phyloP scores from a whole-genome alignment of 53 echinoderm and acorn worm genomes.

The Henricia sp. region DNA sequence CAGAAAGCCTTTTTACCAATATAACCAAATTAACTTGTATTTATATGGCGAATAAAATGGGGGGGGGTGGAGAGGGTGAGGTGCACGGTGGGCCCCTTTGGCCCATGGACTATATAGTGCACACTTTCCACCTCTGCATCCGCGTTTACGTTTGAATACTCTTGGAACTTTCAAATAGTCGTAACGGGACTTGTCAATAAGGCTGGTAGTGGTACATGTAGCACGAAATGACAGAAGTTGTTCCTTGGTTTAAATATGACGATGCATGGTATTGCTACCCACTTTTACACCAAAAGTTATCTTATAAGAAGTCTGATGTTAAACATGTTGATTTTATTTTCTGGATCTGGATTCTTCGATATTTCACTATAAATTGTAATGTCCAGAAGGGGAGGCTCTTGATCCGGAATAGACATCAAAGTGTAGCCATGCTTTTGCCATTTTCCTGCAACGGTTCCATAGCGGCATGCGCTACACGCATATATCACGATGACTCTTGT shows the following conservation, averaged over 20 bases:
- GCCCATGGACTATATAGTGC: not conserved
- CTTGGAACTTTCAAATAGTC: not conserved
- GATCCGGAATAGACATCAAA: constrained; percentile 18
- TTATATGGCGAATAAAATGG: no score
- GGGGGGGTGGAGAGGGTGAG: no score
- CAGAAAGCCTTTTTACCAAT: no score
- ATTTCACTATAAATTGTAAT: constrained; percentile 17
- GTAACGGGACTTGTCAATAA: not conserved
- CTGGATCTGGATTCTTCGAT: not conserved
- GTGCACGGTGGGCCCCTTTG: no score
- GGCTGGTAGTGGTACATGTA: no score
- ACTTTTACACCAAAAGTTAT: not conserved
- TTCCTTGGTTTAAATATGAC: not conserved
- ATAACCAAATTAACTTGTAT: no score
- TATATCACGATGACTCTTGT: not conserved
- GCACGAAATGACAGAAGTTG: not conserved
- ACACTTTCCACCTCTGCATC: constrained; percentile 6
- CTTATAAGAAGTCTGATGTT: constrained; percentile 8
- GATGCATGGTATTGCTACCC: not conserved
- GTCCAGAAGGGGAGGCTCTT: constrained; percentile 21
- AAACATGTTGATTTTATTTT: not conserved
- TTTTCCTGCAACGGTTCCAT: constrained; percentile 20
- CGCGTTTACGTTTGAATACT: not conserved
- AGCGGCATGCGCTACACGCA: constrained; percentile 1
- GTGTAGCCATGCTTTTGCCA: constrained; percentile 30